Evolutionary conservation across 2,888 invertebrate genomes (phyloP), one percentile per base, ranked within the genome.

Genomic region (Dryobotodes eremita): DNA sequence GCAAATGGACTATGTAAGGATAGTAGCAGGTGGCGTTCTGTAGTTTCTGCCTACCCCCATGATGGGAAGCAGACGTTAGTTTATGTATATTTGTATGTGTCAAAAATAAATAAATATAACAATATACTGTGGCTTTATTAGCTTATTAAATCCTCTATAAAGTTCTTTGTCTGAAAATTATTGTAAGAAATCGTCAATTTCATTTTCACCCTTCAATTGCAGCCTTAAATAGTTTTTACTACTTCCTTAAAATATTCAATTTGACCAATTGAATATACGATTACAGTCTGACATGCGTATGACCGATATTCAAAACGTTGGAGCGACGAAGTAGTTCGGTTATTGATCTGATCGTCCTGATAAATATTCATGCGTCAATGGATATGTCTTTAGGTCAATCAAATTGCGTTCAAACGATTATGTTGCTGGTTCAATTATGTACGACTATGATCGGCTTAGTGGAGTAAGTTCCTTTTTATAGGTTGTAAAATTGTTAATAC

Each of bases 361-460:
- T 90, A 89, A 86, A 89, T 90, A 89, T 90, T 90, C 86, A 87
- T 83, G 80, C 0, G 46, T 62, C 65, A 74, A 81, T 81, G 68
- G 77, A 82, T 86, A 89, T 85, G 79, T 81, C 79, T 83, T 77
- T 80, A 72, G 77, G 80, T 85, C 79, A 85, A 85, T 86, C 81
- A 78, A 84, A 85, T 80, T 80, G 46, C 55, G 77, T 80, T 81
- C 65, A 57, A 50, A 70, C 65, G 70, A 78, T 82, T 87, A 75
- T 78, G 62, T 72, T 75, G 72, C 74, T 62, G 15, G 48, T 77
- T 75, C 61, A 83, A 75, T 75, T 79, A 79, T 82, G 42, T 79
- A 71, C 66, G 42, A 55, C 53, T 1, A 80, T 75, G 74, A 70
- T 75, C 66, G 46, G 62, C 68, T 78, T 77, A 69, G 64, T 75